Percentiles rank a stretch among this genome's conserved stretches.
Conservation (phyloP, 2,888 invertebrate genomes). For the Tipula vernalis region DNA sequence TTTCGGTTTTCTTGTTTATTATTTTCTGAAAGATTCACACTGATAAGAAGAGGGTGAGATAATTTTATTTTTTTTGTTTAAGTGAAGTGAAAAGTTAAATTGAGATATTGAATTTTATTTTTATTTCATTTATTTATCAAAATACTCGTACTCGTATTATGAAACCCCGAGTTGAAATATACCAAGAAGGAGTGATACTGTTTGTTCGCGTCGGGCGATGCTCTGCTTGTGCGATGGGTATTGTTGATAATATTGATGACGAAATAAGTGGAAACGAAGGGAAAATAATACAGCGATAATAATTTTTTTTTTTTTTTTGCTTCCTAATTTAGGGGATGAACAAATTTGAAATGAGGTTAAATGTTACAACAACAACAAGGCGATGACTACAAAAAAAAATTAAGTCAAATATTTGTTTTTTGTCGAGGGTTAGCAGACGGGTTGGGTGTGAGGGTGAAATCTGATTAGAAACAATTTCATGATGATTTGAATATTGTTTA, state of each 20-base stretch:
- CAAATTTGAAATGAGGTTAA: neutral
- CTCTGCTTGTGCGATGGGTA: neutral
- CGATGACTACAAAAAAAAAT: neutral
- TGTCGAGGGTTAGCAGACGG: neutral
- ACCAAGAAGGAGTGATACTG: neutral
- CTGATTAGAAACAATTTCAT: neutral
- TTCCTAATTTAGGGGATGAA: neutral
- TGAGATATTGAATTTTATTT: constrained; percentile 4
- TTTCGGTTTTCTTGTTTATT: neutral
- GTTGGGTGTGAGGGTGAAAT: neutral
- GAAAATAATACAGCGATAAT: neutral
- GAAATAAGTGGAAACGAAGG: neutral
- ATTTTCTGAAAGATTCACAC: neutral
- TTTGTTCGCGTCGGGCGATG: neutral
- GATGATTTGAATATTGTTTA: constrained; percentile 4
- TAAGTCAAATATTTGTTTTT: neutral
- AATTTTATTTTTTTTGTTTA: neutral
- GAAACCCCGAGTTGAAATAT: neutral
- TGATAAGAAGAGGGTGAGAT: neutral
- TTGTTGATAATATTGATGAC: neutral
- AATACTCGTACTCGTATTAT: neutral
- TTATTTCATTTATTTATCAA: neutral
- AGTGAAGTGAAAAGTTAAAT: neutral
- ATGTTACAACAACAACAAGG: neutral
- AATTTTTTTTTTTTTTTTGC: neutral